Evolutionary conservation across 2,797 vertebrate species (phyloP), one percentile per base, ranked within the genome.

Genomic region (Halcyon badia): DNA sequence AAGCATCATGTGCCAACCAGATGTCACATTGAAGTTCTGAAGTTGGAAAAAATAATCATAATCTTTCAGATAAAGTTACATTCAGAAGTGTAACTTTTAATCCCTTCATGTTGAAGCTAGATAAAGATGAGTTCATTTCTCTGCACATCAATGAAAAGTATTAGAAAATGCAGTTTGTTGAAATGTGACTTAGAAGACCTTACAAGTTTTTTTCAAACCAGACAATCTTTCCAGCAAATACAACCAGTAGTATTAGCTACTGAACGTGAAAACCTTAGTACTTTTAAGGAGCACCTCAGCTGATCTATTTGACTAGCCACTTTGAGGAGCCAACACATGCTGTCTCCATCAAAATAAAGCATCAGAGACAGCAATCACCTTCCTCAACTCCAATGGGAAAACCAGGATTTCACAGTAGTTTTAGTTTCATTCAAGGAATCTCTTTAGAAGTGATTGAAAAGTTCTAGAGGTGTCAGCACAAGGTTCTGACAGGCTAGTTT

Each of bases 361-460:
- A n/a, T 48, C 54, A 49, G 12, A 35, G 73, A 91, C 73, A 97
- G 85, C 66, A 82, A 44, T 52, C 66, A 30, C 35, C 22, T 44
- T 83, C 61, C 81, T 95, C 92, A 94, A 77, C 54, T 89, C 16
- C 9, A 4, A 35, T 60, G 66, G 41, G 58, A 93, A 76, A 96
- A 78, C 33, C 42, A 85, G 76, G 22, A 84, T 62, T 54, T 75
- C 58, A 51, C 15, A 35, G 65, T 51, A 77, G 42, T 80, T 95
- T 69, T 57, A 73, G 56, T 90, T 93, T 94, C 91, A 42, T 85
- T 91, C 71, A 87, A 85, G 57, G 28, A 88, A 92, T 76, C 65
- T 90, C 71, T 95, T 91, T 68, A 95, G 39, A 95, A 95, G 62
- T 56, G 51, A 87, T 48, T 26, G 10, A 87, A 84, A 95, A 78